Percentiles rank a stretch among this genome's conserved stretches.
phyloP scores from a whole-genome alignment of 2,888 invertebrate genomes.

The Diarsia rubi region DNA sequence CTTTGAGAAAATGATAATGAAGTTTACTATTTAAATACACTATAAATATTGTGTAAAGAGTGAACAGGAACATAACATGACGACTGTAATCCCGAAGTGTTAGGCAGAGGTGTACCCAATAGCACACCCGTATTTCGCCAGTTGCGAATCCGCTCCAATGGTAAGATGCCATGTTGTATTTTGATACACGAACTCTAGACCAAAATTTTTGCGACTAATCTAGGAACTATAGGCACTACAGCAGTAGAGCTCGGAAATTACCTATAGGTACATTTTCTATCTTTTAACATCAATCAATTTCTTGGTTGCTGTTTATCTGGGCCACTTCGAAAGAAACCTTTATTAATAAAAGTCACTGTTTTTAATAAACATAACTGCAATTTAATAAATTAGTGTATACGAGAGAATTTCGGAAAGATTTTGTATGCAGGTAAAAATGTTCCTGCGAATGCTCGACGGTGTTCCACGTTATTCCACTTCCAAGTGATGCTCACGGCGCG shows the following conservation, averaged over 20 bases:
- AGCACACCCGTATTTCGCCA: too few relatives aligned
- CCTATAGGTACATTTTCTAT: not conserved
- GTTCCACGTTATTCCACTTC: not conserved
- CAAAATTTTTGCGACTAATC: not conserved
- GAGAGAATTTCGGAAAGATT: not conserved
- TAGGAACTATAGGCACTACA: not conserved
- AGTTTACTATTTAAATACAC: too few relatives aligned
- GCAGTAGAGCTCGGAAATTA: not conserved
- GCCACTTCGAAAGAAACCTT: not conserved
- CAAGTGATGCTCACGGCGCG: not conserved
- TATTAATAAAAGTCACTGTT: not conserved
- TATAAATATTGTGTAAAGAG: too few relatives aligned
- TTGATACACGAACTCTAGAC: too few relatives aligned
- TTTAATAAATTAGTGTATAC: not conserved
- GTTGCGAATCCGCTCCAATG: too few relatives aligned
- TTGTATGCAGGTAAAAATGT: not conserved
- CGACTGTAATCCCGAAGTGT: too few relatives aligned
- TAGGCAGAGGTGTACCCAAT: too few relatives aligned
- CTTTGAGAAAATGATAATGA: too few relatives aligned
- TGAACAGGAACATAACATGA: too few relatives aligned
- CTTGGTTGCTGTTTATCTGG: not conserved
- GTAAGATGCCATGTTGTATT: too few relatives aligned
- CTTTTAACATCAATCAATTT: not conserved
- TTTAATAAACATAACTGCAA: not conserved
- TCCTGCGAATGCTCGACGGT: not conserved